Evolutionary conservation across 1,140 invertebrate genomes (phyloP), one percentile per base, ranked within the genome.

Genomic region (Whitmania pigra): DNA sequence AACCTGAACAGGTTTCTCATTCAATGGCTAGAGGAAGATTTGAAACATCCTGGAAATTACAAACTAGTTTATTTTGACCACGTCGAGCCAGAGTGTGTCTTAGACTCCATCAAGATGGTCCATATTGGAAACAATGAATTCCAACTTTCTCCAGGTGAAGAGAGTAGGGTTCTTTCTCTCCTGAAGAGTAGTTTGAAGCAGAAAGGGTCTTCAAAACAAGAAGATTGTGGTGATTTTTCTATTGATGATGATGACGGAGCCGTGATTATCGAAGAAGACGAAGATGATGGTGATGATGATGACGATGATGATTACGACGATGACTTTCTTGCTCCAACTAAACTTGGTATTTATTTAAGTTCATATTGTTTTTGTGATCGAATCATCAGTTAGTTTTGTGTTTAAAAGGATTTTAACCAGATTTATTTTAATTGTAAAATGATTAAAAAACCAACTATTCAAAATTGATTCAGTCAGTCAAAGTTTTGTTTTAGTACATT

Each of bases 11-110:
- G 22, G 29, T 25, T 63, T 15, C 22, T 63, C 57, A 63, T 63
- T 18, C 57, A 63, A 63, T 63, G 57, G 57, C 57, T 63, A 63
- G 57, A 63, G 11, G 57, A 63, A 31, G 57, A 63, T 63, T 25
- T 13, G 22, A 63, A 63, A 25, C 22, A 63, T 25, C 57, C 57
- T 25, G 57, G 57, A 25, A 22, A 63, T 22, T 63, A 63, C 11
- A 31, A 63, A 22, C 57, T 63, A 11, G 57, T 31, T 63, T 63
- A 63, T n/a, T 63, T 63, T 13, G 57, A 63, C 57, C 22, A 63
- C 9, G 57, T 63, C 15, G 57, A 63, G 29, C 22, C 29, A 13
- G 22, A 63, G 29, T 63, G 57, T 63, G 57, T 63, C 57, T 5
- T 63, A 15, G 57, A 63, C 20, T 63, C 57, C 6, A 31, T 63